Base-by-base conservation (phyloP, 2,888 invertebrate genomes). In the Loripinus fragilis region DNA sequence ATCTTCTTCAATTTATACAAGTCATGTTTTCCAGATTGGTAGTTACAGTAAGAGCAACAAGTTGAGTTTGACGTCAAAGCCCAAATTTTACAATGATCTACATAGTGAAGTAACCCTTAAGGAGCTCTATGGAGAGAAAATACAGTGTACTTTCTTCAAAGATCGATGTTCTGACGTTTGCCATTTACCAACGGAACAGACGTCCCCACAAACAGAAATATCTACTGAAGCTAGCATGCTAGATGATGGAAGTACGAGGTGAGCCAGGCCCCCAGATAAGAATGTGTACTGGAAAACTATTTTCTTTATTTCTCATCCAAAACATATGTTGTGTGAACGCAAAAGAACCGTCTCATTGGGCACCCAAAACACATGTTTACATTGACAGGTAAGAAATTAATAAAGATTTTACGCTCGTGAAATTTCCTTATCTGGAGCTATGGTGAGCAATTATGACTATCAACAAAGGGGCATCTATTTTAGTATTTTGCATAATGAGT, bases 11-110 rank as follows among this genome's bases (percentile, higher is more conserved):
- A n/a, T n/a, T n/a, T n/a, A n/a, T n/a, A n/a, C n/a, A n/a, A n/a
- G n/a, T n/a, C n/a, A n/a, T n/a, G 15, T 41, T 20, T 42, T 42
- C 28, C n/a, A 81, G 81, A 65, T 81, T 35, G 81, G 81, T n/a
- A 38, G 52, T 2, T 75, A 70, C 45, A 66, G 64, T 12, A 81
- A 71, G 35, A 50, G 73, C n/a, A 77, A 75, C 3, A 38, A 69
- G 35, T 35, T 81, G 7, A 28, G 28, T 1, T 48, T 81, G 25
- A 67, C 33, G 38, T 41, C 45, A 23, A 8, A 50, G 17, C 75
- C 69, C n/a, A 70, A 38, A 55, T 81, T 78, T 33, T 81, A 81
- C 65, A 45, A 78, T 38, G 73, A 78, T 8, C 42, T 42, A 0
- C 69, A 70, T 17, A 8, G 48, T 25, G 38, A 35, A n/a, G 23